Evolutionary conservation across 2,113 vertebrate species (phyloP), one percentile per base, ranked within the genome.

Genomic region (Plestiodon gilberti): DNA sequence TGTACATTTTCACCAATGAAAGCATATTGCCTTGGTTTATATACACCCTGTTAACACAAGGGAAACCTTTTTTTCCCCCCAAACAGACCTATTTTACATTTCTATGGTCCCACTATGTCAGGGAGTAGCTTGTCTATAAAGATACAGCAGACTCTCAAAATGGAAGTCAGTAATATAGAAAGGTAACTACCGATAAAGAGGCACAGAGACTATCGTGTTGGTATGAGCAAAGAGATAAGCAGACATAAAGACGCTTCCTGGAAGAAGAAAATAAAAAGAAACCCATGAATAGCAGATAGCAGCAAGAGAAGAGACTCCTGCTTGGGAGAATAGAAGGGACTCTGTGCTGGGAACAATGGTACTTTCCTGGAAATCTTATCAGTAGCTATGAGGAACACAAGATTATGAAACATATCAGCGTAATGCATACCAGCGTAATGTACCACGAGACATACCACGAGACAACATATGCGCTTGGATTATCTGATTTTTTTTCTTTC

Each of bases 401-500:
- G 88, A 86, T 67, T 14, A 83, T 10, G 83, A 33, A 81, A 81
- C 38, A 80, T 77, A 48, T 2, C 8, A 64, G 88, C 61, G 48
- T 28, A 86, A 73, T n/a, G n/a, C 25, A 38, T 87, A n/a, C n/a
- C n/a, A n/a, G n/a, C n/a, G n/a, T n/a, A n/a, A n/a, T n/a, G n/a
- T n/a, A n/a, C n/a, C n/a, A n/a, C n/a, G n/a, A n/a, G n/a, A n/a
- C n/a, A n/a, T n/a, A n/a, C n/a, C n/a, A n/a, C n/a, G n/a, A n/a
- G n/a, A 61, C 74, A 0, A 0, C 77, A 89, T 77, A 25, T 80
- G 83, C 81, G 70, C 83, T 81, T 67, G 86, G 82, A 71, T 80
- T 91, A 64, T 83, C 89, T 89, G n/a, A 87, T 83, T 94, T 78
- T 88, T 89, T 87, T 92, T 87, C 76, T 71, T 90, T 82, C n/a